A percentile compares a stretch with the other conserved stretches of the same genome.
phyloP scores from a whole-genome alignment of 2,888 invertebrate genomes.

The Pterostichus niger region DNA sequence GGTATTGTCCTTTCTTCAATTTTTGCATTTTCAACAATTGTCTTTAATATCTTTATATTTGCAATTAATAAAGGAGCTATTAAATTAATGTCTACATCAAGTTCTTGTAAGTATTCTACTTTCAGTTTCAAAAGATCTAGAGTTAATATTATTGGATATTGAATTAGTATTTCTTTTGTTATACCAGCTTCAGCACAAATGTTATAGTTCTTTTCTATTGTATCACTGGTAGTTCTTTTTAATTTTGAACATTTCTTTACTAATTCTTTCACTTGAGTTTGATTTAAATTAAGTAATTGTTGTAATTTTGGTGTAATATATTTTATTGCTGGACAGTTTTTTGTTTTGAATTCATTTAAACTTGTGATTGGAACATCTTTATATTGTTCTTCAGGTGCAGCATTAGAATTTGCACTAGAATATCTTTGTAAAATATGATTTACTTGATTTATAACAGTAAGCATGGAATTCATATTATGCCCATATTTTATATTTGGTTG shows the following conservation, averaged over 20 bases:
- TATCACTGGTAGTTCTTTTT: slow-evolving; percentile 65
- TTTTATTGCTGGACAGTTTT: slow-evolving; percentile 33
- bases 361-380: slow-evolving; percentile 36
- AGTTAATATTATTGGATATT: slow-evolving; percentile 72
- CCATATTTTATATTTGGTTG: slow-evolving; percentile 17
- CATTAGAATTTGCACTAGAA: slow-evolving; percentile 21
- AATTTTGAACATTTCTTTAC: slow-evolving; percentile 69
- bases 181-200: slow-evolving; percentile 70
- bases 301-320: slow-evolving; percentile 49
- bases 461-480: slow-evolving; percentile 23
- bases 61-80: slow-evolving; percentile 71
- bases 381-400: slow-evolving; percentile 25
- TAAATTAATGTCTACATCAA: slow-evolving; percentile 71
- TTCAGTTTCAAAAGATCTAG: slow-evolving; percentile 70
- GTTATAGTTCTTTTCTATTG: slow-evolving; percentile 71
- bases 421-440: slow-evolving; percentile 19
- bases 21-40: slow-evolving; percentile 68
- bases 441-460: slow-evolving; percentile 23
- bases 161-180: slow-evolving; percentile 69
- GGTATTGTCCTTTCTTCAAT: slow-evolving; percentile 55
- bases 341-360: slow-evolving; percentile 50
- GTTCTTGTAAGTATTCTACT: slow-evolving; percentile 70
- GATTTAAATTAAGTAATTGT: slow-evolving; percentile 43
- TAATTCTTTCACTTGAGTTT: slow-evolving; percentile 68
- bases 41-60: slow-evolving; percentile 67